Evolutionary conservation across 1,140 invertebrate species (phyloP).

Genomic region (Psilanteris sp.): DNA sequence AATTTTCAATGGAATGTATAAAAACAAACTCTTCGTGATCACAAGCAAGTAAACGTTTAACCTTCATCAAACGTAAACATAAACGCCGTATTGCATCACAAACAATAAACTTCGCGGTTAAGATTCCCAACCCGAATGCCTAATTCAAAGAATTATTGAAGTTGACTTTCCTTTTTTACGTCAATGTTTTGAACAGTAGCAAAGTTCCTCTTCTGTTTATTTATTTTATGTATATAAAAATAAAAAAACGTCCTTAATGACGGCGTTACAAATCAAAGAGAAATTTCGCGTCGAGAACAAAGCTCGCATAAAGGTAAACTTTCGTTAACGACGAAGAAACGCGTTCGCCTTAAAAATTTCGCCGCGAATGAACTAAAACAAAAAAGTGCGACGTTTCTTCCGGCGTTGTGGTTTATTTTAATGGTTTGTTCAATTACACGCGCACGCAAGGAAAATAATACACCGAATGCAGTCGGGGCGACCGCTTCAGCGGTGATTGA

Average conservation of each 20-base stretch:
- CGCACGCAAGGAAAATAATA: constrained; percentile 37
- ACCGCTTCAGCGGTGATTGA: constrained; percentile 30
- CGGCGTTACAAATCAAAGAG: constrained; percentile 16
- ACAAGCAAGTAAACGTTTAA: no score
- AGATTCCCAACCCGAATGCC: no score
- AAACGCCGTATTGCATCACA: no score
- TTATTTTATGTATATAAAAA: no score
- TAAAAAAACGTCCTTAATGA: constrained; percentile 7
- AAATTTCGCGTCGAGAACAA: constrained; percentile 1
- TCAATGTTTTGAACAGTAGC: no score
- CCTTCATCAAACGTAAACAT: no score
- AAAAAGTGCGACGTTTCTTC: constrained; percentile 5
- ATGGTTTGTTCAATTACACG: constrained; percentile 38
- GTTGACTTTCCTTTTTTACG: no score
- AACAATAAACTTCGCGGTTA: no score
- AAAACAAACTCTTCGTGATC: no score
- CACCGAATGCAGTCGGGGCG: background rate
- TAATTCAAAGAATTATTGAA: no score
- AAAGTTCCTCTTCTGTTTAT: no score
- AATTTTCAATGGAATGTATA: no score
- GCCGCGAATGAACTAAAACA: background rate
- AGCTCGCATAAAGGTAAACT: constrained; percentile 13
- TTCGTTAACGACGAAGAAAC: constrained; percentile 32
- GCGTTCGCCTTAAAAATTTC: constrained; percentile 25
- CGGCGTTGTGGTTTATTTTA: constrained; percentile 40